Evolutionary conservation across 2,797 vertebrate species (phyloP), one percentile per base, ranked within the genome.

Genomic region (Micrastur ruficollis): DNA sequence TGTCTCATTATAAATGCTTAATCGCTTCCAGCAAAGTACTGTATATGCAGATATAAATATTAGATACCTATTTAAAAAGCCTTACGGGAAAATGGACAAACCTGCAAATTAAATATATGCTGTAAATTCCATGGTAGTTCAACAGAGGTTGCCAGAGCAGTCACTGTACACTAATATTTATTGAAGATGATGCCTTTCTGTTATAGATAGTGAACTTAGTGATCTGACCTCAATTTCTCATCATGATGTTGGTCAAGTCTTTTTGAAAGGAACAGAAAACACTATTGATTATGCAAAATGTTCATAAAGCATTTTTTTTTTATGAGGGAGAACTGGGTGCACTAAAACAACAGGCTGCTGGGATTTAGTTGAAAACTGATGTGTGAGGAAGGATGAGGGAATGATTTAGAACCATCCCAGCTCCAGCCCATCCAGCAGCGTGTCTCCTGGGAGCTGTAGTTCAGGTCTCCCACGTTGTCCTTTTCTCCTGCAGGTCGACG

Each of bases 51-150:
- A 75, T 86, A 94, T 58, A 93, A 93, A 94, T 91, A 84, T 81
- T 73, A 81, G 82, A 31, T 55, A 62, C 46, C 62, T 58, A 32
- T 21, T 90, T 80, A 12, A 88, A 88, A 83, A 93, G 56, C 82
- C 76, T 96, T 95, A 61, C 14, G 11, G 94, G 96, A 95, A 96
- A 90, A 75, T 25, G 58, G 58, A 72, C 65, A 83, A 81, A 86
- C 38, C 55, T 84, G 80, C 27, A 79, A 50, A 75, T 50, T 38
- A 88, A 68, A 38, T 56, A 9, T 3, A 5, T 49, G 80, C 87
- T 82, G 81, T 59, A 52, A 80, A 29, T 61, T 47, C 36, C 8
- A 22, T 31, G 22, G 44, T 32, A 47, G 67, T 81, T 76, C 79
- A 81, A 13, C 65, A 80, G 56, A 67, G 89, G 78, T 56, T 92